Evolutionary conservation across 1,140 invertebrate species (phyloP).

Genomic region (Drosophila serrata): DNA sequence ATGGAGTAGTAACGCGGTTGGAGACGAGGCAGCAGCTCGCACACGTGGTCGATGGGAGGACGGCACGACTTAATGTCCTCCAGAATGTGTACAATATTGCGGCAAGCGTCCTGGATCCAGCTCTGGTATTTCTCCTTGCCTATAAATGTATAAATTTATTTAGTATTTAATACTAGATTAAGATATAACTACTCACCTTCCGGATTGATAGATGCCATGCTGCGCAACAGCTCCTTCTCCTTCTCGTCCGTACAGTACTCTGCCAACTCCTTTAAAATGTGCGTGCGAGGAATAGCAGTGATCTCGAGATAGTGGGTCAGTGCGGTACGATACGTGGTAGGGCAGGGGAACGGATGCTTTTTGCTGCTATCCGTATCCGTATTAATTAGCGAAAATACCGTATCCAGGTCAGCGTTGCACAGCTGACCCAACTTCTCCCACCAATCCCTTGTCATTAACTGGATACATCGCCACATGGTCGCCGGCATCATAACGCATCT

Average conservation of each 20-base stretch:
- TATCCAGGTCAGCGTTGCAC: conserved; percentile 93
- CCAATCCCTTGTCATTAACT: conserved; percentile 93
- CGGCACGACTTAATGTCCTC: conserved; percentile 97
- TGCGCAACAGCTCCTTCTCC: conserved; percentile 92
- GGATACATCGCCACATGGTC: conserved; percentile 99
- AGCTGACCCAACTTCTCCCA: conserved; percentile 95
- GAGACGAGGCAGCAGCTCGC: conserved; percentile 97
- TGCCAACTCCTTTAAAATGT: conserved; percentile 97
- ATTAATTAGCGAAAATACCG: conserved; percentile 93
- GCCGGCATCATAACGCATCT: conserved; percentile 95
- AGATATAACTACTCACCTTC: conserved; percentile 85
- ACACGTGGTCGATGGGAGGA: conserved; percentile 97
- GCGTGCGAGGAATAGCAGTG: conserved; percentile 96
- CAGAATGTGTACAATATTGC: conserved; percentile 98
- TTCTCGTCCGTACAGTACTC: conserved; percentile 95
- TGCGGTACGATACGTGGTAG: conserved; percentile 98
- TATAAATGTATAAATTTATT: neutral
- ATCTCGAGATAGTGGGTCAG: conserved; percentile 98
- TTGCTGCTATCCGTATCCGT: conserved; percentile 98
- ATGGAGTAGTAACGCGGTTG: conserved; percentile 99
- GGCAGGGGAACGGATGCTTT: conserved; percentile 99
- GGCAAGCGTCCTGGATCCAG: conserved; percentile 95
- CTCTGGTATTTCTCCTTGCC: conserved; percentile 95
- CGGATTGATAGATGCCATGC: conserved; percentile 92
- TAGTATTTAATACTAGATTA: neutral